Evolutionary conservation across 1,140 invertebrate genomes (phyloP).

Genomic region (Solenopsis invicta): DNA sequence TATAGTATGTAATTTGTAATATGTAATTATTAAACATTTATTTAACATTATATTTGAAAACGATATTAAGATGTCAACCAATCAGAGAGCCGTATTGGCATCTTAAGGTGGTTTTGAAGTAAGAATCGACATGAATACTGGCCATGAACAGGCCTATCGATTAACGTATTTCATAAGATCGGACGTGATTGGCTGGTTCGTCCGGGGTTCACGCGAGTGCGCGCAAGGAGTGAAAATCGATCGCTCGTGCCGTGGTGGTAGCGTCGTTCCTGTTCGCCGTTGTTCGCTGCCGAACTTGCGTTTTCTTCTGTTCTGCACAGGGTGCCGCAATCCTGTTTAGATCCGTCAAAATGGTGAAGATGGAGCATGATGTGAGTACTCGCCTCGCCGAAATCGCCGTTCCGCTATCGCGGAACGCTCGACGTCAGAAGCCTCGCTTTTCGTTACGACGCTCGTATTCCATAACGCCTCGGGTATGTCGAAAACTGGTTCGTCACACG

Average conservation of each 20-base stretch:
- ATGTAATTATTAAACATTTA: no score
- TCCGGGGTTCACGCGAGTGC: conserved; percentile 33
- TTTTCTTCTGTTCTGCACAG: neutral
- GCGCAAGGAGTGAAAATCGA: conserved; percentile 15
- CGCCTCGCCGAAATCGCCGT: neutral
- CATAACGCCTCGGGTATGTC: neutral
- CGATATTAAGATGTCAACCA: no score
- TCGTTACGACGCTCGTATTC: neutral
- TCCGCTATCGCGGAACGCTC: neutral
- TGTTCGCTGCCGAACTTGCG: neutral
- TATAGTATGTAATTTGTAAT: no score
- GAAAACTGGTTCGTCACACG: neutral
- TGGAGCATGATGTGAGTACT: conserved; percentile 86
- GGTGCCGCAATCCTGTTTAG: neutral
- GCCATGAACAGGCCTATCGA: no score
- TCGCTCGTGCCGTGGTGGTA: neutral
- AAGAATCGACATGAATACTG: no score
- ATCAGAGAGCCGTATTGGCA: no score
- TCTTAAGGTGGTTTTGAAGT: no score
- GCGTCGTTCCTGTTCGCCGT: neutral
- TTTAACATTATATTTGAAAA: no score
- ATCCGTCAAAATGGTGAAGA: conserved; percentile 84
- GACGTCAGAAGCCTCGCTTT: neutral
- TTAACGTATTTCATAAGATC: no score
- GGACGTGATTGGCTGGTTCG: neutral